A percentile compares a stretch with the other conserved stretches of the same genome.
Evolutionary conservation across 2,113 vertebrate genomes (phyloP).

Genomic region (Corythornis cristatus): DNA sequence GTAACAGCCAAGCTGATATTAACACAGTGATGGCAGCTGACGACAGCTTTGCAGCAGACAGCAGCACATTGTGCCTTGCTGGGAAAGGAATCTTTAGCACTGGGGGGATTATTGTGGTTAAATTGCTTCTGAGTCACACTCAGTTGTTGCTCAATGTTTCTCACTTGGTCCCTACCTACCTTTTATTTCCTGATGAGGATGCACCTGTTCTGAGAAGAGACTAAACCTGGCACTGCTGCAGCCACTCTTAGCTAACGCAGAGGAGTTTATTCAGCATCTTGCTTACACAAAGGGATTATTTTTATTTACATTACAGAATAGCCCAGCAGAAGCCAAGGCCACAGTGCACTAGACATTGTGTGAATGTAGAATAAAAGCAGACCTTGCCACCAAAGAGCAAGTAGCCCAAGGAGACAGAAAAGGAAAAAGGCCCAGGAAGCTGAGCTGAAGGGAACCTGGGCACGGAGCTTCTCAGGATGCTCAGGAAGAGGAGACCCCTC

Average conservation of each 20-base stretch:
- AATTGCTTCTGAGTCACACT: constrained; percentile 28
- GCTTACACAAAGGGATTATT: neutral
- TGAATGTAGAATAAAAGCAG: neutral
- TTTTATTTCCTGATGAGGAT: constrained; percentile 14
- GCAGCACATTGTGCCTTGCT: constrained; percentile 12
- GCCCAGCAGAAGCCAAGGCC: neutral
- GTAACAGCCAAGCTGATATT: neutral
- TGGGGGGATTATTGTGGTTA: neutral
- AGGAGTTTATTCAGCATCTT: neutral
- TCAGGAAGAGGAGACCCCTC: neutral
- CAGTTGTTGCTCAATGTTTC: neutral
- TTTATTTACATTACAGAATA: neutral
- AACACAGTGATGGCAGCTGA: neutral
- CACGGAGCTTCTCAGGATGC: fast-evolving
- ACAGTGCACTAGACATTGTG: neutral
- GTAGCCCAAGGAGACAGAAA: neutral
- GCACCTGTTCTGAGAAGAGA: neutral
- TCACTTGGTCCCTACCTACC: neutral
- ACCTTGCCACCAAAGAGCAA: neutral
- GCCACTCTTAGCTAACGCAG: neutral
- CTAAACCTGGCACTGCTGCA: neutral
- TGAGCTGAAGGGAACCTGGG: neutral
- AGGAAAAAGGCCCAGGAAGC: neutral
- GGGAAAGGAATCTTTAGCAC: neutral
- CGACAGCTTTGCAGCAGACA: neutral